Conservation (phyloP, 2,797 vertebrate species). For the Garrulus glandarius region DNA sequence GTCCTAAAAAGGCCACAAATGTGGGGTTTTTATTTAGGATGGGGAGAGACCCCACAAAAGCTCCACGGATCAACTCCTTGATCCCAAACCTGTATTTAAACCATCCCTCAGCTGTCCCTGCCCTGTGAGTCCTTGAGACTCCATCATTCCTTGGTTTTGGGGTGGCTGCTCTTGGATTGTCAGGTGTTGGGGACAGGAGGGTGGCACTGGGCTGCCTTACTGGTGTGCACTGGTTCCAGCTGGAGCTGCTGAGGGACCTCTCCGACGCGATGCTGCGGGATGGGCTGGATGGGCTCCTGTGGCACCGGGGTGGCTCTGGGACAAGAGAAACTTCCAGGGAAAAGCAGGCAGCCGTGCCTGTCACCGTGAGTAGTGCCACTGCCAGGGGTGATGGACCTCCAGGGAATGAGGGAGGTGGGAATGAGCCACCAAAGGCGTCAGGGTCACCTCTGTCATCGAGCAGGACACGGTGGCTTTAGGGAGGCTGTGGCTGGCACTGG, state of each 20-base stretch:
- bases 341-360: slow-evolving; percentile 68
- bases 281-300: slow-evolving; percentile 79
- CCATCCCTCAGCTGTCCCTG: not conserved
- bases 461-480: not conserved
- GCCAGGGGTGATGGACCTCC: not conserved
- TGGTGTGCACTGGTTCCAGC: slow-evolving; percentile 62
- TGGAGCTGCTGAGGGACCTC: slow-evolving; percentile 84
- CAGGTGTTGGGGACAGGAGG: fast-evolving
- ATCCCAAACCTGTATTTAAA: not conserved
- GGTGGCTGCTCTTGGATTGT: not conserved
- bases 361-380: slow-evolving; percentile 55
- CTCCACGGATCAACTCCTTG: not conserved
- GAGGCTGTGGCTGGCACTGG: fast-evolving
- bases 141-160: fast-evolving
- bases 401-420: not conserved
- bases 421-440: not conserved
- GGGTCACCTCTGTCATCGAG: not conserved
- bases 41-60: fast-evolving
- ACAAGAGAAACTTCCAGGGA: slow-evolving; percentile 61
- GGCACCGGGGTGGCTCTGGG: slow-evolving; percentile 64
- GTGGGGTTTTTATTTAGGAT: not conserved
- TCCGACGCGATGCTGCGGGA: slow-evolving; percentile 80
- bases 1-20: not conserved
- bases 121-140: not conserved
- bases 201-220: not conserved